phyloP scores from a whole-genome alignment of 2,797 vertebrate genomes.

The Cossypha heuglini region DNA sequence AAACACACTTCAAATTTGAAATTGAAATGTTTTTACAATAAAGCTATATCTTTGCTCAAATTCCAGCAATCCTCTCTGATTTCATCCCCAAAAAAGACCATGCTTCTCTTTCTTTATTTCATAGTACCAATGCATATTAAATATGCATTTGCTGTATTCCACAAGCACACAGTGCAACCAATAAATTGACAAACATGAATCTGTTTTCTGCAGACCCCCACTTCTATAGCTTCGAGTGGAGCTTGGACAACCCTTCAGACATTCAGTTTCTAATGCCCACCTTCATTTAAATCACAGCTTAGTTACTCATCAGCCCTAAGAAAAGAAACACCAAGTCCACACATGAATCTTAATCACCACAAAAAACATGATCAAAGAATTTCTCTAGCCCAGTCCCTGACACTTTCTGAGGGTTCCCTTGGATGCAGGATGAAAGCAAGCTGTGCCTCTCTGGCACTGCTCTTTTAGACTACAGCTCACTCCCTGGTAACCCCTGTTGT shows the following conservation, averaged over 20 bases:
- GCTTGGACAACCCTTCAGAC: neutral
- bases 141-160: neutral
- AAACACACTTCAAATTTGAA: neutral
- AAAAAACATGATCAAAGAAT: neutral
- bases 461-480: neutral
- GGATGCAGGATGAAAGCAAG: neutral
- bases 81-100: neutral
- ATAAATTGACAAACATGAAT: neutral
- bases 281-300: neutral
- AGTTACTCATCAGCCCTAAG: neutral
- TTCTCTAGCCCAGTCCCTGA: neutral
- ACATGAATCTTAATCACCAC: neutral
- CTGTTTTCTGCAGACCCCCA: neutral
- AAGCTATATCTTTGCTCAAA: neutral
- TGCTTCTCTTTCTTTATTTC: neutral
- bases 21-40: neutral
- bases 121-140: neutral
- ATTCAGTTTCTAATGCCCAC: neutral
- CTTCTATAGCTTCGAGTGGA: neutral
- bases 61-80: neutral
- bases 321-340: neutral
- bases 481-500: neutral
- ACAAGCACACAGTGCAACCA: neutral
- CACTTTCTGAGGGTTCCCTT: neutral
- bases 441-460: neutral